These are phyloP conservation scores for Meteorus sp. DNA, from an alignment of 1,140 invertebrate genomes.

Conservation along the genomic window DNA sequence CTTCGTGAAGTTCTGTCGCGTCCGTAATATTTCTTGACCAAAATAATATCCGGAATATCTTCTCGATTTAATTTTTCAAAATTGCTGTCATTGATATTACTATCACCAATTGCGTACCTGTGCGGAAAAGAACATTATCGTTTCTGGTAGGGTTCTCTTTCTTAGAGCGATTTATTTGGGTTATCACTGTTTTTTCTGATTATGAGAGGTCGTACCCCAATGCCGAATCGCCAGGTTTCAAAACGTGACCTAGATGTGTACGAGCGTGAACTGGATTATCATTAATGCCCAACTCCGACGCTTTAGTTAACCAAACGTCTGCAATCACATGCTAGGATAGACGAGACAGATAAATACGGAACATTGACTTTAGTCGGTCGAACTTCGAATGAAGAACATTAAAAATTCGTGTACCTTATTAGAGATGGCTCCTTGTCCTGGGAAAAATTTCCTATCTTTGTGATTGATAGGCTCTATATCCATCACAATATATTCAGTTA, in stretches of 20 bases:
- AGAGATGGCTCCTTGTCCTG: conserved; percentile 85
- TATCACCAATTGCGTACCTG: conserved; percentile 85
- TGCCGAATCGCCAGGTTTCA: conserved; percentile 91
- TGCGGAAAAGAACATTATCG: conserved; percentile 33
- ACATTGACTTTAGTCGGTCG: neutral
- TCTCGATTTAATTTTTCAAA: conserved; percentile 81
- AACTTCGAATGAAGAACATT: neutral
- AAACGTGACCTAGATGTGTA: conserved; percentile 92
- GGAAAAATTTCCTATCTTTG: conserved; percentile 76
- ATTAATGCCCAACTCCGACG: conserved; percentile 84
- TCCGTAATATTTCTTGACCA: conserved; percentile 92
- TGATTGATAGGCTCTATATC: conserved; percentile 85
- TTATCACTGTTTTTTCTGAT: conserved; percentile 8
- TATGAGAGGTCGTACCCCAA: conserved; percentile 68
- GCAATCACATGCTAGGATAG: conserved; percentile 78
- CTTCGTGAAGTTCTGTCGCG: conserved; percentile 68
- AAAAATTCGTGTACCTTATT: conserved; percentile 62
- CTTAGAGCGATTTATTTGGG: too few species aligned
- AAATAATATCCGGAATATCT: conserved; percentile 82
- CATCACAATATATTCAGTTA: conserved; percentile 94
- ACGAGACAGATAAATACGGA: too few species aligned
- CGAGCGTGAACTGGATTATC: conserved; percentile 82
- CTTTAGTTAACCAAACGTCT: conserved; percentile 91
- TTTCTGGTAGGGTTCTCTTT: conserved; percentile 7
- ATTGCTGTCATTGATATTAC: conserved; percentile 87